Base-by-base conservation (phyloP, 1,140 invertebrate genomes). In the Chionoecetes opilio region DNA sequence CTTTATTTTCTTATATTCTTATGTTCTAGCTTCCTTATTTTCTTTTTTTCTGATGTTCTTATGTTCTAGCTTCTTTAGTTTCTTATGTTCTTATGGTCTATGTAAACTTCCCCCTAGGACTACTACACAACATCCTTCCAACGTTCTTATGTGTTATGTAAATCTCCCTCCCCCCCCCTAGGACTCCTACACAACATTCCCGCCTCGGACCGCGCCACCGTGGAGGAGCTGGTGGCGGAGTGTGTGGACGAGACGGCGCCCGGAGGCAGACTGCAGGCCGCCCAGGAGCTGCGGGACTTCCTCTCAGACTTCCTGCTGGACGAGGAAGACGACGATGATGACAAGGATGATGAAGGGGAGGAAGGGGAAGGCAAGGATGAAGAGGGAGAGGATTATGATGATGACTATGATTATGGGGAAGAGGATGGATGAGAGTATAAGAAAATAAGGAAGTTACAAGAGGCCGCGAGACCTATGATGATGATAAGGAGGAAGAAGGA, bases 161-260 rank as follows among this genome's bases (percentile, higher is more conserved):
- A n/a, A 31, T 37, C 9, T 86, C 63, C 0, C 35, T 91, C 3
- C 37, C 41, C 41, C 26, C 29, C 5, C 37, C 34, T n/a, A 95
- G 94, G 94, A 38, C 34, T 95, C 21, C 84, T 95, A 0, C 94
- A 95, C 38, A 63, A 91, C 84, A 95, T 95, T 84, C 94, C 94
- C 3, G 94, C 94, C 21, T 84, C 94, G 29, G 94, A 95, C 34
- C 85, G 94, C 32, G 89, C 94, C 34, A 95, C 94, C 3, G 90
- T 95, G 31, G 94, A 95, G 85, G 89, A 95, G 29, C 94, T 95
- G 3, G 31, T 95, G 37, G 89, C 94, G 21, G 94, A 95, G 46
- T 95, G 94, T 87, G 94, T 95, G 82, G 94, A 95, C 11, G 94
- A 95, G 84, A 91, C 90, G 32, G 89, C 94, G 41, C 90, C 94